Conservation (phyloP, 23 tunicate species). For the Styela clava region DNA sequence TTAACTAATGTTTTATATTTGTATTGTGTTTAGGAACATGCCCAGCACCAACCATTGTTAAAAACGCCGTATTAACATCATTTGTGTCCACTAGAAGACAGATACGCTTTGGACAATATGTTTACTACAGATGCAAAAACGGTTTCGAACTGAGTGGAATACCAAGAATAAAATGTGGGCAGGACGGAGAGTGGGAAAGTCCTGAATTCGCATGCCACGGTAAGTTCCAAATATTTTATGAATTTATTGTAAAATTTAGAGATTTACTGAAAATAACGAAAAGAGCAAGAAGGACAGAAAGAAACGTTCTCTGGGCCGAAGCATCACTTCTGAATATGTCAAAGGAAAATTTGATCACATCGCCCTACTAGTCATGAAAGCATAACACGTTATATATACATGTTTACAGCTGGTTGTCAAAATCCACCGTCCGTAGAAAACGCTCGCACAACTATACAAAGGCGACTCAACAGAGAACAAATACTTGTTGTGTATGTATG, state of each 20-base stretch:
- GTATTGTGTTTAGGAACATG: background rate
- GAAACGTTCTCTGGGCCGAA: no score
- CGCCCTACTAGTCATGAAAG: no score
- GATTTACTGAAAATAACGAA: no score
- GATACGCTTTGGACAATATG: background rate
- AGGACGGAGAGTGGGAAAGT: constrained; percentile 1
- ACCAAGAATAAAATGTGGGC: background rate
- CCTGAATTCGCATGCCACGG: background rate
- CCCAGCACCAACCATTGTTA: background rate
- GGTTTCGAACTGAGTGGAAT: background rate
- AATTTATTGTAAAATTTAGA: background rate
- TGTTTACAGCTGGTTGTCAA: background rate
- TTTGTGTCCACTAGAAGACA: background rate
- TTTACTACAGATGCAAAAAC: background rate
- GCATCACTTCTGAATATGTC: no score
- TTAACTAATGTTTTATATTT: background rate
- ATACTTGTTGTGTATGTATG: background rate
- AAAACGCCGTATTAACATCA: background rate
- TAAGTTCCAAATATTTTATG: background rate
- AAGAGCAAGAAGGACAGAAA: no score
- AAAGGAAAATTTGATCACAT: no score
- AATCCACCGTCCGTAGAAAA: background rate
- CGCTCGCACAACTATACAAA: background rate
- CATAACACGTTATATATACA: background rate
- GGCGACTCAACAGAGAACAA: background rate